Evolutionary conservation across 2,797 vertebrate genomes (phyloP).

Genomic region (Pampus argenteus): DNA sequence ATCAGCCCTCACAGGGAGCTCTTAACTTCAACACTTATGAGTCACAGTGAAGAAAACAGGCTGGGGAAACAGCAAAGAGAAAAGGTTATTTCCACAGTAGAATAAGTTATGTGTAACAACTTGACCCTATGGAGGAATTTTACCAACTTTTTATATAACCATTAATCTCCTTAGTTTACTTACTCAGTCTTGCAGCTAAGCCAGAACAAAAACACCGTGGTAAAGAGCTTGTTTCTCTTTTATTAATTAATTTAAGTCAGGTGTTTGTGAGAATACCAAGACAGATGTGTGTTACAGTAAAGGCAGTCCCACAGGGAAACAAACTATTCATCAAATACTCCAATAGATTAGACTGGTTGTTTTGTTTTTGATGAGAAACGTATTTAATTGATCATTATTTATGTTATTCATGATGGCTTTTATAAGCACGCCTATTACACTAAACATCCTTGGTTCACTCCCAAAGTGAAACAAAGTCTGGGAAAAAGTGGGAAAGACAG

Average conservation of each 20-base stretch:
- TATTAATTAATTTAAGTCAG: slow-evolving; percentile 20
- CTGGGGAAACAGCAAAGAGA: slow-evolving; percentile 20
- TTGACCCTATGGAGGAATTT: slow-evolving; percentile 56
- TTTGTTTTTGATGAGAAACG: background rate
- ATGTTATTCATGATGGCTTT: background rate
- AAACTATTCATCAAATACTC: background rate
- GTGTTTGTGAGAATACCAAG: slow-evolving; percentile 10
- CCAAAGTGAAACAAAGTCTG: background rate
- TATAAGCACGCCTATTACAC: background rate
- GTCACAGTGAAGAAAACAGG: slow-evolving; percentile 13
- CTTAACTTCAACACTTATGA: slow-evolving; percentile 21
- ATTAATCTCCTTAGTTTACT: slow-evolving; percentile 72
- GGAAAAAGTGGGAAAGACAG: background rate
- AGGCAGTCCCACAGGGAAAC: background rate
- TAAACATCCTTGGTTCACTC: background rate
- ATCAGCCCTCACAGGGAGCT: background rate
- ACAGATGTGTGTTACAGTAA: slow-evolving; percentile 3
- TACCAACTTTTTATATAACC: slow-evolving; percentile 70
- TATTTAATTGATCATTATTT: background rate
- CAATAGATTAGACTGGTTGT: background rate
- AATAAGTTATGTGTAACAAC: slow-evolving; percentile 50
- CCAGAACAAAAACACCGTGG: slow-evolving; percentile 56
- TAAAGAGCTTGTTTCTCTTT: slow-evolving; percentile 32
- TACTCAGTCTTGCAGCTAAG: slow-evolving; percentile 42
- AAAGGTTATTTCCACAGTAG: slow-evolving; percentile 34